Evolutionary conservation across 30 jellyfish, hydroid and myxozoan species (phyloP), one percentile per base, ranked within the genome.

Genomic region (Mastigias papua): DNA sequence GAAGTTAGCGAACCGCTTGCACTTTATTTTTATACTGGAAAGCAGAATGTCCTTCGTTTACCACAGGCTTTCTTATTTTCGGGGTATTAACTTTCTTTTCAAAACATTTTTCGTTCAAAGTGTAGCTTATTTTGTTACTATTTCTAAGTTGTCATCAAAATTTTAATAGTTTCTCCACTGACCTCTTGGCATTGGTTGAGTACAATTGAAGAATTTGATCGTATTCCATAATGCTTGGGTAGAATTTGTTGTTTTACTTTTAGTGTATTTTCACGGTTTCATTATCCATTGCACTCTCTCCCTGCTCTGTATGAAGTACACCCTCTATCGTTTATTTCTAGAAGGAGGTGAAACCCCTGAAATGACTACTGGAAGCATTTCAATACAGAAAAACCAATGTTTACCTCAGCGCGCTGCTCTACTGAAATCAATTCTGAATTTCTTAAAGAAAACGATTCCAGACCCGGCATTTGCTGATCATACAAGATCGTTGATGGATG

Each of bases 401-500:
- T 82, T 95, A 30, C 99, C 99, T 7, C 99, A 95, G 70, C 81
- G 99, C 62, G 99, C 99, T 2, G 99, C 99, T 37, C 91, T 95
- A 49, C 71, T 95, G 73, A 95, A 95, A 58, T 95, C 99, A 48
- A 95, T 95, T 54, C 87, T 95, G 89, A 95, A 95, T 64, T 95
- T 95, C 71, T 81, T 95, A 81, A 95, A 95, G 93, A 95, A 95
- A 86, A 97, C 99, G 34, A 95, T 95, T 16, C 99, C 99, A 11
- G 99, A 95, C 48, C 98, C 99, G 8, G 97, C 99, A 32, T 95
- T 95, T 90, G 97, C 98, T 29, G 99, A 95, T 65, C 82, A 71
- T 65, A 89, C 99, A 25, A 81, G 99, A 29, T 79, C 97, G 10
- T 67, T 95, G 22, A 95, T 95, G 99, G 99, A 95, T 35, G 99